Percentiles rank a stretch among this genome's conserved stretches.
Evolutionary conservation across 2,113 vertebrate genomes (phyloP).

Genomic region (Catharus bicknelli): DNA sequence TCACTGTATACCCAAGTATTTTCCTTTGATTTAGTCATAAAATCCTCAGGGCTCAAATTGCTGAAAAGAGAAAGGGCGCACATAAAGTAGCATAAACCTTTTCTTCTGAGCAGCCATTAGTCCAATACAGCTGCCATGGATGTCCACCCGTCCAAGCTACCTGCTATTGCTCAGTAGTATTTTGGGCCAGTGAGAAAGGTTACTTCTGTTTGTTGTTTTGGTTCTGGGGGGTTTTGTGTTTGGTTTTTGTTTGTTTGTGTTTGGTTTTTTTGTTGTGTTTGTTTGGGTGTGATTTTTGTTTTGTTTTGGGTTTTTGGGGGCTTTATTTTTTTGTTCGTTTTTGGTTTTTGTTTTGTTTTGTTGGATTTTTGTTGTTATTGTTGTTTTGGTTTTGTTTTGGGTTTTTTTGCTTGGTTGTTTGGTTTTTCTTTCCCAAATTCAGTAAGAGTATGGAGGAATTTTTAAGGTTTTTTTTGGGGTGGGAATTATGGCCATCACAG

Average conservation of each 20-base stretch:
- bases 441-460: background rate
- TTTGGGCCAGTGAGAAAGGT: background rate
- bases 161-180: background rate
- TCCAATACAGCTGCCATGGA: background rate
- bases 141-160: background rate
- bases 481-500: background rate
- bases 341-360: background rate
- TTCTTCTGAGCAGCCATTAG: background rate
- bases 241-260: background rate
- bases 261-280: background rate
- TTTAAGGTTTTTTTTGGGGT: background rate
- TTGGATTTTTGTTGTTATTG: background rate
- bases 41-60: background rate
- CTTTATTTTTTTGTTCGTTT: background rate
- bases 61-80: background rate
- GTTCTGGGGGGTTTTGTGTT: background rate
- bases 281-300: background rate
- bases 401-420: background rate
- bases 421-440: background rate
- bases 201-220: background rate
- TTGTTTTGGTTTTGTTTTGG: too few species aligned
- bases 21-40: background rate
- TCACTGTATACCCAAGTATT: background rate
- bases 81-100: background rate
- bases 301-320: background rate